Evolutionary conservation across 2,113 vertebrate genomes (phyloP).

Genomic region (Trematocara variabile): DNA sequence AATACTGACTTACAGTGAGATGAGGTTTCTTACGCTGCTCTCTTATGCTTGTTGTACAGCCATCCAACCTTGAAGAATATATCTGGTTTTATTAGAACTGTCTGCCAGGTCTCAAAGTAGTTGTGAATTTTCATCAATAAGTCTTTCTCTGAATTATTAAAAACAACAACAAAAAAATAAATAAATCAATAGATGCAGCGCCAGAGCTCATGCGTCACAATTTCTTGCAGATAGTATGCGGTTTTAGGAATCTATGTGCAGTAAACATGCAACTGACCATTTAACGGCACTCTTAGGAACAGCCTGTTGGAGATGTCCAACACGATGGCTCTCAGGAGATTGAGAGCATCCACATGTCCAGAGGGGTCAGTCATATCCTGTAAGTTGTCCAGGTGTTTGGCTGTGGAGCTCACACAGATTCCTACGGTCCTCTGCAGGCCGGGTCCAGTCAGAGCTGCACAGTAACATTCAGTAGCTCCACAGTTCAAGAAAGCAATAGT

Average conservation of each 20-base stretch:
- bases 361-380: slow-evolving; percentile 60
- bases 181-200: neutral
- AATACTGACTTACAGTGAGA: neutral
- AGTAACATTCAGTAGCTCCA: neutral
- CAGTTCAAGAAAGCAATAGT: neutral
- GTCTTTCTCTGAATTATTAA: slow-evolving; percentile 75
- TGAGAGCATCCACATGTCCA: slow-evolving; percentile 79
- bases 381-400: slow-evolving; percentile 76
- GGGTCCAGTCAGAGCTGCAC: slow-evolving; percentile 85
- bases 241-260: neutral
- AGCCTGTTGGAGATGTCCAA: slow-evolving; percentile 88
- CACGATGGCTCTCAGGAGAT: slow-evolving; percentile 84
- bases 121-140: slow-evolving; percentile 87
- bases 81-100: slow-evolving; percentile 89
- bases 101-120: slow-evolving; percentile 94
- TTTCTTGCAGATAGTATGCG: neutral
- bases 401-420: slow-evolving; percentile 79
- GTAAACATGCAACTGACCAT: slow-evolving; percentile 72
- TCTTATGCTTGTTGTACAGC: slow-evolving; percentile 85
- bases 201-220: neutral
- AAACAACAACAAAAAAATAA: neutral
- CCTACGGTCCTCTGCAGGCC: slow-evolving; percentile 80
- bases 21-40: slow-evolving; percentile 80
- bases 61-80: slow-evolving; percentile 91
- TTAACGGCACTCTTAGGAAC: slow-evolving; percentile 85